Evolutionary conservation across 30 jellyfish, hydroid and myxozoan species (phyloP), one percentile per base, ranked within the genome.

Genomic region (Chrysaora quinquecirrha): DNA sequence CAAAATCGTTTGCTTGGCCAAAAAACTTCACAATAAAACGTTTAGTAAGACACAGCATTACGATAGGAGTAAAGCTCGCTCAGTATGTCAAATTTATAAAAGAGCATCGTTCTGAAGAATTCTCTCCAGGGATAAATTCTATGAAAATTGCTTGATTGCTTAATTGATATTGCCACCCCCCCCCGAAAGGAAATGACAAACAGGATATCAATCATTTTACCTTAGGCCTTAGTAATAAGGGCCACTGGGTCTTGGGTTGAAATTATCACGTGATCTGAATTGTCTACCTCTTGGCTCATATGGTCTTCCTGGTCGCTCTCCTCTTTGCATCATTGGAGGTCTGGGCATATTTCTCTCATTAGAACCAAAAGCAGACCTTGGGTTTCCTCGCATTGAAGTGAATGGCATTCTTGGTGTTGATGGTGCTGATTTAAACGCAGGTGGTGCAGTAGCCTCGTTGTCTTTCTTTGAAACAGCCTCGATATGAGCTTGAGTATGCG

Each of bases 401-500:
- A 38, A 38, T 38, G 54, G 54, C 54, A 38, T 38, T 38, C 6
- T 14, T 23, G 69, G 56, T 16, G 27, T 69, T 31, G 46, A 71
- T 33, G 54, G 78, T 10, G n/a, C 20, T 32, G 78, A 12, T 12
- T 23, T 21, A n/a, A n/a, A n/a, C 14, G 18, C 23, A 29, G 35
- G 6, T 38, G 54, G 54, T 38, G 54, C 54, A 6, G 14, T 6
- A 3, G 6, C 14, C 11, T 3, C 14, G 33, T 69, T 38, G 2
- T 75, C 65, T 56, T 60, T 56, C 64, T 32, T 22, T 20, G n/a
- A 34, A 3, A 43, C 47, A 12, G 85, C 85, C 32, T 24, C n/a
- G 12, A 28, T 16, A 62, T 70, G 92, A 3, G 23, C 80, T 12
- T 82, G 85, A 20, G 92, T 46, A 23, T 67, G 75, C n/a, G 78